A percentile compares a stretch with the other conserved stretches of the same genome.
Conservation (phyloP, 2,113 vertebrate species). For the Caracal caracal region DNA sequence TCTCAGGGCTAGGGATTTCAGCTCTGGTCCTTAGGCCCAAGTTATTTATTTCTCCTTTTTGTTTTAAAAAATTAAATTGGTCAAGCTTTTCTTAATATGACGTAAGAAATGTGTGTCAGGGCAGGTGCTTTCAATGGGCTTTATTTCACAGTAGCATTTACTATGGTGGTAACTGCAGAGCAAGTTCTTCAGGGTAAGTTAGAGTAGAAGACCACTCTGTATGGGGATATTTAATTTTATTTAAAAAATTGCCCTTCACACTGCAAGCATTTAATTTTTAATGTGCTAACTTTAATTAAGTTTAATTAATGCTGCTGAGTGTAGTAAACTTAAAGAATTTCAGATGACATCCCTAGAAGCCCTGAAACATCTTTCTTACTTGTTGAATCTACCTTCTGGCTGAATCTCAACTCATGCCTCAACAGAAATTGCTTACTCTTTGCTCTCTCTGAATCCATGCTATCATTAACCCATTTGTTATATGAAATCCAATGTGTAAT, state of each 20-base stretch:
- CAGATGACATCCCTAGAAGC: slow-evolving; percentile 60
- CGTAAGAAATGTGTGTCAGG: not conserved
- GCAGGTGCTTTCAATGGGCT: slow-evolving; percentile 8
- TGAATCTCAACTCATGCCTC: slow-evolving; percentile 46
- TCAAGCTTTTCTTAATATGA: not conserved
- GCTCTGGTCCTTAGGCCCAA: not conserved
- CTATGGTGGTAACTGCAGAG: not conserved
- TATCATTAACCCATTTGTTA: slow-evolving; percentile 66
- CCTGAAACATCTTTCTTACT: slow-evolving; percentile 53
- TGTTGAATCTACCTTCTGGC: slow-evolving; percentile 68
- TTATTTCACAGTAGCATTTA: slow-evolving; percentile 17
- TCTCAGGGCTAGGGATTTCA: not conserved
- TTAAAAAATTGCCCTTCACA: slow-evolving; percentile 62
- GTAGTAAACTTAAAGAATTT: slow-evolving; percentile 69
- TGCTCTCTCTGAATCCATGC: slow-evolving; percentile 50
- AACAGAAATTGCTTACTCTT: slow-evolving; percentile 62
- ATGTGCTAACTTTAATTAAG: slow-evolving; percentile 75
- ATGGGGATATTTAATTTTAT: slow-evolving; percentile 51
- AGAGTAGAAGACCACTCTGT: slow-evolving; percentile 46
- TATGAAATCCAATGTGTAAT: slow-evolving; percentile 75
- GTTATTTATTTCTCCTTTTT: slow-evolving; percentile 26
- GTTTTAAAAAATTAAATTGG: slow-evolving; percentile 12
- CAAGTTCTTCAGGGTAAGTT: slow-evolving; percentile 46
- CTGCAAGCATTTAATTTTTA: slow-evolving; percentile 75
- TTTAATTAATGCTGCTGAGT: slow-evolving; percentile 70